Evolutionary conservation across 2,888 invertebrate genomes (phyloP).

Genomic region (Unio pictorum): DNA sequence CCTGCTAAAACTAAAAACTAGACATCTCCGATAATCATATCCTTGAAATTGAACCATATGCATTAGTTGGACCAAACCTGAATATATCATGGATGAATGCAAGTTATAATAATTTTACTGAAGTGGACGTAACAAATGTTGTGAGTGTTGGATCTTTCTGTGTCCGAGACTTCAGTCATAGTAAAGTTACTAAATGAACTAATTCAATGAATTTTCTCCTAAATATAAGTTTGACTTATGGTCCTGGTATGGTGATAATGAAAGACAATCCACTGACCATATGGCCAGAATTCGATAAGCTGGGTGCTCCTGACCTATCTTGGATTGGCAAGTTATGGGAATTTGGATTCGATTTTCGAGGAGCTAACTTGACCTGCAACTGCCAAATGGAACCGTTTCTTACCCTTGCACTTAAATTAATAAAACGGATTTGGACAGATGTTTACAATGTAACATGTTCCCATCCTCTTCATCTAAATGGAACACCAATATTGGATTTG

Average conservation of each 20-base stretch:
- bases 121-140: constrained; percentile 12
- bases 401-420: too few species aligned
- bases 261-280: constrained; percentile 4
- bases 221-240: constrained; percentile 7
- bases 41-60: constrained; percentile 2
- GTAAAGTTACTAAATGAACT: constrained; percentile 2
- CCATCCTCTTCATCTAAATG: too few species aligned
- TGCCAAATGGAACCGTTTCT: too few species aligned
- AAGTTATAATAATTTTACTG: constrained; percentile 1
- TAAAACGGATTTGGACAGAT: too few species aligned
- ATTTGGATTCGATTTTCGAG: too few species aligned
- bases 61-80: constrained; percentile 1
- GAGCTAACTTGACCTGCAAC: too few species aligned
- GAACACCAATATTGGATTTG: too few species aligned
- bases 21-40: constrained; percentile 4
- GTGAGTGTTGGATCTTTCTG: constrained; percentile 9
- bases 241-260: constrained; percentile 8
- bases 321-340: constrained; percentile 1
- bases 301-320: constrained; percentile 11
- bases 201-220: constrained; percentile 7
- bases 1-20: constrained; percentile 4
- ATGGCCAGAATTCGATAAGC: constrained; percentile 9
- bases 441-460: too few species aligned
- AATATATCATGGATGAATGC: constrained; percentile 1
- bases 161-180: constrained; percentile 5